These are phyloP conservation scores for Lochmaea capreae DNA, from an alignment of 2,888 invertebrate species.

Conservation along the genomic window DNA sequence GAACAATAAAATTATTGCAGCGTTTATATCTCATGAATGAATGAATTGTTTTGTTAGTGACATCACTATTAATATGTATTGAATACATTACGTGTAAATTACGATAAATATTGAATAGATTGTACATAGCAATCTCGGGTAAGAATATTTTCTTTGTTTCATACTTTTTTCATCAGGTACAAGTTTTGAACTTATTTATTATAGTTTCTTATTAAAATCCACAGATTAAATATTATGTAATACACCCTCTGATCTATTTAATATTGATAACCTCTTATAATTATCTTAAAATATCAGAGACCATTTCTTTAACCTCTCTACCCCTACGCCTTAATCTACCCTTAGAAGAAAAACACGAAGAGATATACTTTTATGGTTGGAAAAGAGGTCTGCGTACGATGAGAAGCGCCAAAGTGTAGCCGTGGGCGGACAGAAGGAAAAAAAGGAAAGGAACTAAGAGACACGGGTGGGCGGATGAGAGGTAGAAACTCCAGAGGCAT, in stretches of 20 bases:
- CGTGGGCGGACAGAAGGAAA: slow-evolving; percentile 44
- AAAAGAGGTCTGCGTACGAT: slow-evolving; percentile 23
- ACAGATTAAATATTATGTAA: too few relatives aligned
- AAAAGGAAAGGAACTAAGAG: slow-evolving; percentile 44
- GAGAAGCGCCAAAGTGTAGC: slow-evolving; percentile 35
- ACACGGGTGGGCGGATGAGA: slow-evolving; percentile 27
- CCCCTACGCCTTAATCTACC: background rate
- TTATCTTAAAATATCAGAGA: background rate
- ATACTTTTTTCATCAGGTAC: too few relatives aligned
- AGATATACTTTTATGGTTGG: slow-evolving; percentile 44
- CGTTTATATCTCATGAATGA: too few relatives aligned
- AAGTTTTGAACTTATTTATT: too few relatives aligned
- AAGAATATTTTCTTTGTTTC: too few relatives aligned
- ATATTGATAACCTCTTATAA: background rate
- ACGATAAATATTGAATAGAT: too few relatives aligned
- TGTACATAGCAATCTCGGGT: too few relatives aligned
- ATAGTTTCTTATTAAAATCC: too few relatives aligned
- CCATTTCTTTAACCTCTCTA: background rate
- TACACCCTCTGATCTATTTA: background rate
- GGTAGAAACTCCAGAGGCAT: slow-evolving; percentile 34
- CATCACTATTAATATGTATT: too few relatives aligned
- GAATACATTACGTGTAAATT: too few relatives aligned
- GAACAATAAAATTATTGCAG: too few relatives aligned
- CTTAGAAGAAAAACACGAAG: slow-evolving; percentile 18
- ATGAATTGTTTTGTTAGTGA: too few relatives aligned